Base-by-base conservation (phyloP, 2,113 vertebrate genomes). In the Crypturellus undulatus region DNA sequence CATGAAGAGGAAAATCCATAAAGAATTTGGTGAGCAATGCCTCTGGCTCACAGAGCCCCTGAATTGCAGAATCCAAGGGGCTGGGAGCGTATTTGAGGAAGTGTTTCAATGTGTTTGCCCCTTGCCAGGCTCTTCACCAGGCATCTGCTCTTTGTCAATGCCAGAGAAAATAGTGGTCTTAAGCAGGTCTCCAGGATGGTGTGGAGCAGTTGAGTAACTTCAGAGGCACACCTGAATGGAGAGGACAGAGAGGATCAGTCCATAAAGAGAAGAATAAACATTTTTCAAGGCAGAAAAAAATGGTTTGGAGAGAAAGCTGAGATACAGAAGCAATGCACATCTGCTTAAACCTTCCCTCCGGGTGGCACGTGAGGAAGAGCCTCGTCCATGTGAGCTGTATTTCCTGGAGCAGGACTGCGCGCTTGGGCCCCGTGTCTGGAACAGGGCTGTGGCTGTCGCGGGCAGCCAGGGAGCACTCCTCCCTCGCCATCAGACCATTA, bases 391-490 rank as follows among this genome's bases (percentile, higher is more conserved):
- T 32, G 68, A 93, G 80, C 14, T 24, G n/a, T 3, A 5, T 79
- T 90, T 88, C 73, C 79, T 71, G 60, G 60, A 93, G 56, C 8
- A 8, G 34, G 17, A 64, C 47, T 83, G 32, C 67, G 40, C 5
- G 1, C 54, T 51, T 94, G 87, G 71, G 91, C 45, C 56, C 38
- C 30, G 12, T 12, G 70, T 62, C 83, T 97, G 94, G 86, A 97
- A 89, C 73, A 59, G 72, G 88, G 62, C 79, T 94, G 89, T 76
- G 92, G 81, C 58, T 89, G 70, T 87, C 19, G 0, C 1, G 58
- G 90, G 88, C 93, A 96, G 94, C 83, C 92, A 92, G 93, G 84
- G 83, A 95, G 90, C 90, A 92, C 90, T 93, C 94, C 93, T 94
- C 92, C 93, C 88, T 95, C 1, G 1, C 95, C 93, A 89, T 93